Conservation (phyloP, 2,888 invertebrate species). For the Phragmatobia fuliginosa region DNA sequence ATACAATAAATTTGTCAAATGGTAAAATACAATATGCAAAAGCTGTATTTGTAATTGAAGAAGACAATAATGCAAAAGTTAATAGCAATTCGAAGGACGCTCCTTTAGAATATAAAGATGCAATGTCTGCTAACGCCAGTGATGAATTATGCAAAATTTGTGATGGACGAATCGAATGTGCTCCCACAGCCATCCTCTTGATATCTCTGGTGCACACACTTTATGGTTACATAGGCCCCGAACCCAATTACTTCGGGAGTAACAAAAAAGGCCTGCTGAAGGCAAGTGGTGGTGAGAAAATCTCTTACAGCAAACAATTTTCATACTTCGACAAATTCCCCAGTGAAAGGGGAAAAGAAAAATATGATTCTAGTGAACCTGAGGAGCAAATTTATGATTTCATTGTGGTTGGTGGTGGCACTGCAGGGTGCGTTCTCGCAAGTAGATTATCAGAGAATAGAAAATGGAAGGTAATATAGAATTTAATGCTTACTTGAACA, state of each 20-base stretch:
- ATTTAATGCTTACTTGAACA: not conserved
- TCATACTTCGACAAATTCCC: slow-evolving; percentile 43
- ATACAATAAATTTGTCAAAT: not conserved
- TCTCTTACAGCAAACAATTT: slow-evolving; percentile 34
- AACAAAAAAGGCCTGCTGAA: slow-evolving; percentile 41
- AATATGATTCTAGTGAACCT: not conserved
- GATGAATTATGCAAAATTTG: slow-evolving; percentile 80
- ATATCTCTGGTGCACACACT: slow-evolving; percentile 78
- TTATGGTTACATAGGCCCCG: slow-evolving; percentile 75
- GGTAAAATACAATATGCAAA: not conserved
- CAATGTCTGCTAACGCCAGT: slow-evolving; percentile 77
- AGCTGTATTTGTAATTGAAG: not conserved
- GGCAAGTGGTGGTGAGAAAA: slow-evolving; percentile 9
- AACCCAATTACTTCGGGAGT: slow-evolving; percentile 74
- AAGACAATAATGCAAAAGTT: slow-evolving; percentile 30
- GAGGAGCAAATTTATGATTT: slow-evolving; percentile 66
- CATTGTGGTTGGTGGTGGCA: slow-evolving; percentile 78
- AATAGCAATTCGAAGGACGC: slow-evolving; percentile 27
- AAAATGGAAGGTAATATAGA: slow-evolving; percentile 74
- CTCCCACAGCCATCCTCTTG: slow-evolving; percentile 79
- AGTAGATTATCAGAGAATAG: slow-evolving; percentile 79
- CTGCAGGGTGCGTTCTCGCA: slow-evolving; percentile 79
- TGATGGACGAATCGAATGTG: slow-evolving; percentile 81
- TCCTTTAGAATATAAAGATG: slow-evolving; percentile 64
- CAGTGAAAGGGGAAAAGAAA: slow-evolving; percentile 29